Percentiles rank a stretch among this genome's conserved stretches.
These are phyloP conservation scores for Tupaia tana DNA, from an alignment of 2,113 vertebrate genomes.

Conservation along the genomic window DNA sequence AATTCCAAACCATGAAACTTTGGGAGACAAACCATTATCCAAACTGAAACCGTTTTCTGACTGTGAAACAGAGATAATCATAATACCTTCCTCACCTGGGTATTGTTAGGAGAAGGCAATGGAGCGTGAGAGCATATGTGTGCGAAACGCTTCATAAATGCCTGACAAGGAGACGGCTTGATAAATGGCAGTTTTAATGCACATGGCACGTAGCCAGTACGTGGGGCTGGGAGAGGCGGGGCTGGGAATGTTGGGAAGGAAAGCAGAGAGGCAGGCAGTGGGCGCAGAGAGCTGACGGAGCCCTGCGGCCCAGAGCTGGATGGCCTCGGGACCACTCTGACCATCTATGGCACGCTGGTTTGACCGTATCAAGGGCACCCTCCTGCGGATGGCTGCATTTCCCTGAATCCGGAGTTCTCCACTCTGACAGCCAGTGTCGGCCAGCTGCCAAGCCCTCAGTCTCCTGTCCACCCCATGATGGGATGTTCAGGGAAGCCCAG, in stretches of 20 bases:
- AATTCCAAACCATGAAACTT: no score
- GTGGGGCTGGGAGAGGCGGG: neutral
- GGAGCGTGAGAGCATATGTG: neutral
- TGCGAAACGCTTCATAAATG: neutral
- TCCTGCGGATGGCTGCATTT: neutral
- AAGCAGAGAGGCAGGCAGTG: neutral
- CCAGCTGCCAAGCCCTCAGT: neutral
- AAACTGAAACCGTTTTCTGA: neutral
- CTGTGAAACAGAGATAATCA: neutral
- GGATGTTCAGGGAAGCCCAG: neutral
- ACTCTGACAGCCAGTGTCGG: neutral
- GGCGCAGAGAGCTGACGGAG: neutral
- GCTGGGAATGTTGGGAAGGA: neutral
- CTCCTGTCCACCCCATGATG: neutral
- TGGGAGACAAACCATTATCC: no score
- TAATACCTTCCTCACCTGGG: neutral
- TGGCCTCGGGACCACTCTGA: neutral
- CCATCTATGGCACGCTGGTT: neutral
- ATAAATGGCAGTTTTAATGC: neutral
- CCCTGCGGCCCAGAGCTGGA: neutral
- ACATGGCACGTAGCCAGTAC: neutral
- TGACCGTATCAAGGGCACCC: neutral
- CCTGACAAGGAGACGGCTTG: neutral
- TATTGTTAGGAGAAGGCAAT: neutral
- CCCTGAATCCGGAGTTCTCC: neutral